Conservation (phyloP, 2,113 vertebrate genomes). For the Pelecanoides urinatrix region DNA sequence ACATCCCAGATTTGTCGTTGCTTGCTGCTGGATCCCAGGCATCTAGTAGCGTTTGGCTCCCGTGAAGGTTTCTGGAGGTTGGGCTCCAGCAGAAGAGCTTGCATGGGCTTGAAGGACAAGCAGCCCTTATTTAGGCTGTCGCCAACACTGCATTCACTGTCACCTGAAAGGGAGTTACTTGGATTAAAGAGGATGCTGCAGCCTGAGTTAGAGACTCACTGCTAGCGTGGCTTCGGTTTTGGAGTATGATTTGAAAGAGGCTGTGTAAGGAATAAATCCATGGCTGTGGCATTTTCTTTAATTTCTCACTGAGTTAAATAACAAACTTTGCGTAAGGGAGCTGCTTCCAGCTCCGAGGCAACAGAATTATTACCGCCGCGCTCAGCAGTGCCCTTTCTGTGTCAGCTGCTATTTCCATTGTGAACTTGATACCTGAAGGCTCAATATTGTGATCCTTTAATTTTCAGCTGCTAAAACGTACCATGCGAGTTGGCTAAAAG, state of each 20-base stretch:
- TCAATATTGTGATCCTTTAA: constrained; percentile 67
- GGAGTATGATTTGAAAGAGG: not conserved
- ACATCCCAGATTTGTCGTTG: not conserved
- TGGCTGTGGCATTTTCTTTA: constrained; percentile 13
- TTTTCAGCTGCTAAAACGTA: constrained; percentile 43
- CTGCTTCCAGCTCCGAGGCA: constrained; percentile 42
- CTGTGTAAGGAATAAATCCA: constrained; percentile 28
- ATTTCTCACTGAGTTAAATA: constrained; percentile 55
- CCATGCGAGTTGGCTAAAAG: not conserved
- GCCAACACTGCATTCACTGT: accelerated
- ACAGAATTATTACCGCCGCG: not conserved
- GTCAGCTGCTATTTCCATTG: constrained; percentile 53
- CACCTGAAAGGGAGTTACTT: not conserved
- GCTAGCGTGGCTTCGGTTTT: accelerated
- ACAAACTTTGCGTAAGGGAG: constrained; percentile 27
- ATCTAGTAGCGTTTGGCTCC: not conserved
- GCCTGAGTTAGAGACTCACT: not conserved
- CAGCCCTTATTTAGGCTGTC: not conserved
- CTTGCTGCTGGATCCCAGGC: not conserved
- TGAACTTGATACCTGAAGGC: constrained; percentile 50
- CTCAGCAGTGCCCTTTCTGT: constrained; percentile 9
- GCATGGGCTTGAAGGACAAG: not conserved
- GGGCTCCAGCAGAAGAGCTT: not conserved
- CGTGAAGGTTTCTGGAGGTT: not conserved
- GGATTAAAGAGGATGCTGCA: not conserved